These are phyloP conservation scores for Dryocosmus kuriphilus DNA, from an alignment of 2,888 invertebrate genomes.

Conservation along the genomic window DNA sequence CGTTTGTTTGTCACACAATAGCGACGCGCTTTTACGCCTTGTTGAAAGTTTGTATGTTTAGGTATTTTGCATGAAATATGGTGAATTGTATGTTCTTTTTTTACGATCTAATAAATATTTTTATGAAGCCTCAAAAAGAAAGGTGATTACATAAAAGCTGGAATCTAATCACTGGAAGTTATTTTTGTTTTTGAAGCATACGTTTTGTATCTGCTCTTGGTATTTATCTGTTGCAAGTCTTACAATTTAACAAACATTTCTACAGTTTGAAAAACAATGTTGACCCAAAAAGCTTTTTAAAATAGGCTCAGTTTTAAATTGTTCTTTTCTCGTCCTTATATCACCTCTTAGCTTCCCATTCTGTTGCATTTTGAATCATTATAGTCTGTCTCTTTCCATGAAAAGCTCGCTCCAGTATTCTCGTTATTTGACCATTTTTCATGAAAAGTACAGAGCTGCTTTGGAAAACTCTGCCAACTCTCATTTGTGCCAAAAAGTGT, in stretches of 20 bases:
- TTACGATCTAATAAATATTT: background rate
- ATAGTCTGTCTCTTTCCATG: background rate
- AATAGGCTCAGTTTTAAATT: background rate
- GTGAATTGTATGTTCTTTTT: background rate
- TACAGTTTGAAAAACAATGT: background rate
- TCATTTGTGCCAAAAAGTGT: slow-evolving; percentile 27
- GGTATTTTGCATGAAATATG: background rate
- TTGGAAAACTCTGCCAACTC: slow-evolving; percentile 21
- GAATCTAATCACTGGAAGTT: background rate
- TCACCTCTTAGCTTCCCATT: background rate
- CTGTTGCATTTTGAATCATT: background rate
- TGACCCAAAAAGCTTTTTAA: slow-evolving; percentile 2
- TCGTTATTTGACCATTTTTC: slow-evolving; percentile 10
- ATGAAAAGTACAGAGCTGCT: slow-evolving; percentile 21
- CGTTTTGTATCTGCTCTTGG: background rate
- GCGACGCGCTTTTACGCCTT: slow-evolving; percentile 2
- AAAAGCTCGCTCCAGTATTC: slow-evolving; percentile 9
- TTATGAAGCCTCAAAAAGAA: background rate
- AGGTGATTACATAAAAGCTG: background rate
- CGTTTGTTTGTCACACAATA: slow-evolving; percentile 28
- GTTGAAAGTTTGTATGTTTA: background rate
- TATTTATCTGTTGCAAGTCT: background rate
- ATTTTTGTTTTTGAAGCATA: background rate
- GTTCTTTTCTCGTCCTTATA: background rate
- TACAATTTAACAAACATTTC: background rate